Percentiles rank a stretch among this genome's conserved stretches.
These are phyloP conservation scores for Danaus chrysippus DNA, from an alignment of 2,888 invertebrate genomes.

Conservation along the genomic window DNA sequence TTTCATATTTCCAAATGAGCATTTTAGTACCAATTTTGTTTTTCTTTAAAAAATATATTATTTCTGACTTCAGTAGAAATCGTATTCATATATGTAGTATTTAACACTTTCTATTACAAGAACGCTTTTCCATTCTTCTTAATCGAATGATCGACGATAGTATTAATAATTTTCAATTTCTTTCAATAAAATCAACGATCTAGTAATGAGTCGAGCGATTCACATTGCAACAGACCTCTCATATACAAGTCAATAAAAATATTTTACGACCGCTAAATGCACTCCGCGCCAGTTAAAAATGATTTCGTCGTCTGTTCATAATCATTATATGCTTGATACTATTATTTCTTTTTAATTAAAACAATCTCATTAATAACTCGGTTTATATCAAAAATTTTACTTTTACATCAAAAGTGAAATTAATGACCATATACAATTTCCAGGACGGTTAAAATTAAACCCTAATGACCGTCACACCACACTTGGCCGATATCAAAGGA, in stretches of 20 bases:
- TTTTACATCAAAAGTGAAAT: not conserved
- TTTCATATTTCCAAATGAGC: too few relatives aligned
- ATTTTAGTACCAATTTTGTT: too few relatives aligned
- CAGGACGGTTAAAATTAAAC: not conserved
- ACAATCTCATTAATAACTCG: not conserved
- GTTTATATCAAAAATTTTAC: not conserved
- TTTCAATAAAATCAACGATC: constrained; percentile 6
- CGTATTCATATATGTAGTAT: too few relatives aligned
- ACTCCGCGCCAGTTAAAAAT: constrained; percentile 1
- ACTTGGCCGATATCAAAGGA: constrained; percentile 43
- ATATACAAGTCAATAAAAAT: constrained; percentile 6
- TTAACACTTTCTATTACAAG: not conserved
- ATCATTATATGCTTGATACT: constrained; percentile 38
- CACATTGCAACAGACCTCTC: not conserved
- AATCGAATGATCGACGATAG: not conserved
- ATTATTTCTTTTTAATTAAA: too few relatives aligned
- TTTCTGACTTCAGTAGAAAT: too few relatives aligned
- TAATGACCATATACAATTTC: not conserved
- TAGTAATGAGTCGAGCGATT: constrained; percentile 2
- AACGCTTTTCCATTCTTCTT: not conserved
- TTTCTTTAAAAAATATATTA: too few relatives aligned
- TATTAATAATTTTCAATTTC: constrained; percentile 5
- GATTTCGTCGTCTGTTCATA: constrained; percentile 36
- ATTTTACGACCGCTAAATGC: constrained; percentile 1
- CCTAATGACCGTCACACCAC: constrained; percentile 43